Evolutionary conservation across 2,797 vertebrate species (phyloP), one percentile per base, ranked within the genome.

Genomic region (Pseudocheirus occidentalis): DNA sequence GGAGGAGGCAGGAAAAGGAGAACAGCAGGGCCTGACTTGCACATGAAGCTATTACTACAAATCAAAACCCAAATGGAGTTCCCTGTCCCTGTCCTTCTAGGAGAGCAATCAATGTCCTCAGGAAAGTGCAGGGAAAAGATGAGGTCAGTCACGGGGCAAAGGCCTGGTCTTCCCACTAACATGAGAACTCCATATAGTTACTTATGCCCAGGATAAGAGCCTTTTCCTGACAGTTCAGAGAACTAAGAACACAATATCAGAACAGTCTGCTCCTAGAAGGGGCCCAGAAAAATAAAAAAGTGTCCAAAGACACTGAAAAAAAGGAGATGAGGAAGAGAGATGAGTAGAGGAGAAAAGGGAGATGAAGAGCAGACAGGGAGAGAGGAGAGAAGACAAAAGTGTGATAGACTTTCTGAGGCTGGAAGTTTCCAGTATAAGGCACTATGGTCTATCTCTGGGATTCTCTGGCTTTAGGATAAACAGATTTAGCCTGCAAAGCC

Each of bases 381-480:
- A 91, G 4, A 93, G 18, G 94, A 66, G 62, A n/a, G 34, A 87
- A 87, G 73, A 87, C 21, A 27, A 87, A 50, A 87, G 40, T 87
- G 73, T 87, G 40, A 87, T 14, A 81, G 40, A 46, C 40, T 87
- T 87, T 87, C 40, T 50, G 40, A 50, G 21, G 73, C 40, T 87
- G 73, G 73, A 87, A 46, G 24, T 87, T 87, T 87, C 73, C 9
- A 87, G 93, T 93, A 66, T 98, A 98, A 98, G 98, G 98, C 98
- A 98, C 98, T 98, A 96, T 31, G 94, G 97, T 96, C 96, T 94
- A 92, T 96, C 96, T 66, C 92, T 92, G 92, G 56, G 93, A 81
- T n/a, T 91, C 94, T 91, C 73, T 50, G 24, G 73, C 21, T 10
- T 87, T 87, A 27, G 27, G 73, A 87, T 24, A 87, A 50, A 87